Percentiles rank a stretch among this genome's conserved stretches.
Conservation (phyloP, 2,113 vertebrate species). For the Psilopogon haemacephalus region DNA sequence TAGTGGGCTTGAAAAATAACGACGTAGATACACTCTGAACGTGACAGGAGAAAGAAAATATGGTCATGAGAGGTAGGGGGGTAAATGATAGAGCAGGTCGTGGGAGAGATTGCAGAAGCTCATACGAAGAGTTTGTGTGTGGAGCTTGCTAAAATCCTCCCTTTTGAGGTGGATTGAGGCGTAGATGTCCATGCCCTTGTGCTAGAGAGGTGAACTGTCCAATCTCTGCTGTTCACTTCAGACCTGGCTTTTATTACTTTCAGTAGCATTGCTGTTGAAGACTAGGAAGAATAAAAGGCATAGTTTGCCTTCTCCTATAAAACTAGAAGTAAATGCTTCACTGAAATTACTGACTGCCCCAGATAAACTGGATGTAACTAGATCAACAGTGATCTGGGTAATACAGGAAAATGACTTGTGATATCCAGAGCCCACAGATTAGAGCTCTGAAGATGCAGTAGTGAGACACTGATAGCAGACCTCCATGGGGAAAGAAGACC, state of each 20-base stretch:
- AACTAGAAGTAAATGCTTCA: conserved; percentile 24
- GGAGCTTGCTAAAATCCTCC: neutral
- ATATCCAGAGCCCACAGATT: neutral
- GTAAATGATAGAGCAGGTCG: neutral
- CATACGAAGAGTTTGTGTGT: neutral
- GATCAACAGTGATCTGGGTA: neutral
- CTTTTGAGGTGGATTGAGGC: neutral
- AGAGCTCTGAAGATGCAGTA: neutral
- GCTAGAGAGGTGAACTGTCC: neutral
- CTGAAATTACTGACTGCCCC: conserved; percentile 29
- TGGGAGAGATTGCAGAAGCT: neutral
- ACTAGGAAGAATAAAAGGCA: neutral
- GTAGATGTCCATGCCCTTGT: neutral
- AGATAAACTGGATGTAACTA: conserved; percentile 1
- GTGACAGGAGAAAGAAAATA: neutral
- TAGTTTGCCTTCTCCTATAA: neutral
- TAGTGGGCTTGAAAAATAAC: neutral
- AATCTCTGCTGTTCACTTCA: neutral
- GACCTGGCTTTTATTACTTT: neutral
- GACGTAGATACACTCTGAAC: neutral
- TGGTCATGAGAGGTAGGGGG: neutral
- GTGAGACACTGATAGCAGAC: rapidly evolving
- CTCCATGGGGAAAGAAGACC: neutral
- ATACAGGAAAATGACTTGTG: neutral
- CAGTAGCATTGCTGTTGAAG: neutral